These are phyloP conservation scores for Archivesica marissinica DNA, from an alignment of 1,140 invertebrate species.

Conservation along the genomic window DNA sequence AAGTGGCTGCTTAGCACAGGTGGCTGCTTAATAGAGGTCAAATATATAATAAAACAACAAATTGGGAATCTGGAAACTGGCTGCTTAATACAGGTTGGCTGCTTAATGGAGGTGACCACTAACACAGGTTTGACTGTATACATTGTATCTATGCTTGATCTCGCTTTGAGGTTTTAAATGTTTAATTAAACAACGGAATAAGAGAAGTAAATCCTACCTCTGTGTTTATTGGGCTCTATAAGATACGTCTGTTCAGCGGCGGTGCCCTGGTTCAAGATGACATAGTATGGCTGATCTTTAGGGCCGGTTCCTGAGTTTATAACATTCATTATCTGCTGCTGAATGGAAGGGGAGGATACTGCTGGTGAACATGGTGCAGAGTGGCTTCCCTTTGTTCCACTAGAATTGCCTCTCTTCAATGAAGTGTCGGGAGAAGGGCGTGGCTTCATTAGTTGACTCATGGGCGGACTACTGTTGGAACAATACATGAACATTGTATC, in stretches of 20 bases:
- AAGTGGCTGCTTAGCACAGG: no score
- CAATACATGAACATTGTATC: no score
- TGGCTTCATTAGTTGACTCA: neutral
- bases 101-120: no score
- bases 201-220: no score
- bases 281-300: conserved; percentile 46
- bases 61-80: no score
- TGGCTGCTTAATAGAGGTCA: no score
- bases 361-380: neutral
- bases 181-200: no score
- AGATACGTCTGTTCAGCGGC: conserved; percentile 33
- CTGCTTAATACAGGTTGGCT: no score
- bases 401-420: neutral
- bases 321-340: conserved; percentile 35
- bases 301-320: conserved; percentile 23
- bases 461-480: neutral
- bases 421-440: neutral
- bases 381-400: neutral
- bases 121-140: no score
- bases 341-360: conserved; percentile 29
- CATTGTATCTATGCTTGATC: no score
- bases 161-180: no score
- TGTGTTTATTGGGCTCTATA: conserved; percentile 10
- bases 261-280: conserved; percentile 27
- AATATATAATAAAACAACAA: no score